Base-by-base conservation (phyloP, 2,888 invertebrate genomes). In the Chydorus sphaericus region DNA sequence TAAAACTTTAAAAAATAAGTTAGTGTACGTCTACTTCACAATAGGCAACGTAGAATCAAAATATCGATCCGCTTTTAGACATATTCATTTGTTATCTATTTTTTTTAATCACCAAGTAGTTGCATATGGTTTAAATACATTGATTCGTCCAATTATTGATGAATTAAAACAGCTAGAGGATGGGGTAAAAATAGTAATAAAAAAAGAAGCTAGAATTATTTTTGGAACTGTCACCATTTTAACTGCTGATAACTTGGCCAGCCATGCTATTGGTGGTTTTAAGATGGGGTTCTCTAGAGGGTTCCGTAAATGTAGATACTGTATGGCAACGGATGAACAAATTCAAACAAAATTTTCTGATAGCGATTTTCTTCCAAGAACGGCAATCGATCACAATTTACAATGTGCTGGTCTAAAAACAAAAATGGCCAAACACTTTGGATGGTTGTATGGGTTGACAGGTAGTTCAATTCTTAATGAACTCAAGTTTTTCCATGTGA, bases 131-230 rank as follows among this genome's bases (percentile, higher is more conserved):
- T 16, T 6, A 30, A 54, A 54, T 39, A 37, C 28, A 28, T 20
- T 54, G 11, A 26, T 38, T 18, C 23, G 26, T n/a, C 54, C 54
- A 16, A 18, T 54, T 33, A 44, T 54, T 26, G 44, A 54, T 5
- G 54, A 54, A 16, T 31, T 54, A 18, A 54, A 39, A 38, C n/a
- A 54, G 39, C 44, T 54, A 6, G 44, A 39, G 28, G 26, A 16
- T 14, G 44, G 54, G 8, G 54, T 44, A 10, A 14, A 37, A 7
- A 28, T 54, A 16, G 20, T 8, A n/a, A 38, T 44, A 23, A 8
- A 18, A 11, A 31, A 30, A 18, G 11, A 20, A 2, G 11, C 20
- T 18, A 18, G 33, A 33, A 33, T 14, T 14, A 33, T 33, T 33
- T 33, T 10, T 14, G 33, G 33, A 10, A 33, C 33, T 14, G 8